phyloP scores from a whole-genome alignment of 2,113 vertebrate genomes.

The Epinephelus lanceolatus region DNA sequence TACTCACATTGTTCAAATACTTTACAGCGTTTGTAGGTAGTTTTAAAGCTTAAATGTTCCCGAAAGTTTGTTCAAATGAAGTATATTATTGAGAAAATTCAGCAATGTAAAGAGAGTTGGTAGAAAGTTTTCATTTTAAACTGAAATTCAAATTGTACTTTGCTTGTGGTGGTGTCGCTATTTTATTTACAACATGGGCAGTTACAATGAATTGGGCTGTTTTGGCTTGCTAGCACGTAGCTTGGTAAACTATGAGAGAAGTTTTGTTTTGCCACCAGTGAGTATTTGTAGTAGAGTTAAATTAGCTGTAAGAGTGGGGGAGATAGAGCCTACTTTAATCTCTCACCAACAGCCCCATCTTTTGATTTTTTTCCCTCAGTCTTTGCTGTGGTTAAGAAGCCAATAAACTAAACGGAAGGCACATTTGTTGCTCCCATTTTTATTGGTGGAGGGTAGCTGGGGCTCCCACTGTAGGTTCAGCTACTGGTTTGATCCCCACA shows the following conservation, averaged over 20 bases:
- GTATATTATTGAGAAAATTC: fast-evolving
- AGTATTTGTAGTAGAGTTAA: neutral
- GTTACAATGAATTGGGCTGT: neutral
- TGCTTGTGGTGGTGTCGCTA: neutral
- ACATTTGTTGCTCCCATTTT: constrained; percentile 63
- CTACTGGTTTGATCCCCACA: constrained; percentile 56
- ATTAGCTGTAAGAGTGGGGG: neutral
- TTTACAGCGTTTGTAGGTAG: neutral
- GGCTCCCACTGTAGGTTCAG: constrained; percentile 11
- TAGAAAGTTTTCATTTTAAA: neutral
- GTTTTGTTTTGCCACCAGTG: neutral
- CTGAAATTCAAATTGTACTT: neutral
- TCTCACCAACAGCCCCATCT: constrained; percentile 19
- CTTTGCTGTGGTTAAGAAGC: constrained; percentile 68
- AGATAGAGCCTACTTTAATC: neutral
- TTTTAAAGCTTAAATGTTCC: neutral
- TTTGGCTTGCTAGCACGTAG: neutral
- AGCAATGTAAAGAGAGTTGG: neutral
- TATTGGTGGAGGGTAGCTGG: constrained; percentile 36
- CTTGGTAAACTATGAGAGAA: neutral
- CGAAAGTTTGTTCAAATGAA: neutral
- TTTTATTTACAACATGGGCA: neutral
- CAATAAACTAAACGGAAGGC: constrained; percentile 57
- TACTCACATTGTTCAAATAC: neutral
- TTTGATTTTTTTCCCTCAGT: neutral